Conservation (phyloP, 2,113 vertebrate genomes). For the Psammodynastes pulverulentus region DNA sequence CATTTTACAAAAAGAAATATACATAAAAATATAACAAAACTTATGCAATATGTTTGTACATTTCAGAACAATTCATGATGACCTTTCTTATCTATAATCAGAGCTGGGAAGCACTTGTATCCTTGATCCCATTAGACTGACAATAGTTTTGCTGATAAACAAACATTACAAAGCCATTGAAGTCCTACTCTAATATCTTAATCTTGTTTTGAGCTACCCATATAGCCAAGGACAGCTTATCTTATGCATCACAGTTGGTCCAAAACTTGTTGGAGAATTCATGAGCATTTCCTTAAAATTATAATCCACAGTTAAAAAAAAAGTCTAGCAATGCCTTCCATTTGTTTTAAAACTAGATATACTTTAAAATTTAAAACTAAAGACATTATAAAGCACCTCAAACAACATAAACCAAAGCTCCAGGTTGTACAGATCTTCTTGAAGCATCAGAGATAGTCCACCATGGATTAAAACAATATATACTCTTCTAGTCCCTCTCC, state of each 20-base stretch:
- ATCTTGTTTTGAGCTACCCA: neutral
- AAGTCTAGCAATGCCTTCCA: neutral
- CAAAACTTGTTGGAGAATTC: neutral
- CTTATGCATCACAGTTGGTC: neutral
- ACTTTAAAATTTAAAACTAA: neutral
- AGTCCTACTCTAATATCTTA: neutral
- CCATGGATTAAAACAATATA: too few relatives aligned
- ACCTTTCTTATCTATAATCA: neutral
- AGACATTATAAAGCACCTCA: neutral
- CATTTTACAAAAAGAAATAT: neutral
- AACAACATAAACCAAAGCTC: neutral
- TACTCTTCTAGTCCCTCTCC: neutral
- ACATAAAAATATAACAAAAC: neutral
- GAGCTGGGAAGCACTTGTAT: neutral
- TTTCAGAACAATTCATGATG: neutral
- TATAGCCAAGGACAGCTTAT: neutral
- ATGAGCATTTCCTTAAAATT: neutral
- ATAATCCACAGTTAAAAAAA: neutral
- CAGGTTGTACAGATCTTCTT: neutral
- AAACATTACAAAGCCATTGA: neutral
- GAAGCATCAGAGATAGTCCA: neutral
- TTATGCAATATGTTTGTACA: neutral
- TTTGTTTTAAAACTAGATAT: neutral
- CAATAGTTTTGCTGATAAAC: neutral
- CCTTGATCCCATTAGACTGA: neutral